Conservation (phyloP, 2,888 invertebrate species). For the Margaritifera margaritifera region DNA sequence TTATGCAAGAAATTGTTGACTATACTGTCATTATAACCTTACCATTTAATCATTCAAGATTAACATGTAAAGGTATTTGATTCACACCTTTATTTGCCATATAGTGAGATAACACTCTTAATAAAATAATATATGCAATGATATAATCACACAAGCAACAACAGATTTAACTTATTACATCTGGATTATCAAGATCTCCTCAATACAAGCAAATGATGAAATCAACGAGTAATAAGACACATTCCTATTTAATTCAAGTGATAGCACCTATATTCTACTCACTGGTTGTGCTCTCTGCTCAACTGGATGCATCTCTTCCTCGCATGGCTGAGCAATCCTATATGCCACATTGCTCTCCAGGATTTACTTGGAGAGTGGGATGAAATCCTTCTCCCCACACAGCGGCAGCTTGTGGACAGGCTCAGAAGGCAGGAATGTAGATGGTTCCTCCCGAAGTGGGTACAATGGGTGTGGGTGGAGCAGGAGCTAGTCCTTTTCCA, state of each 20-base stretch:
- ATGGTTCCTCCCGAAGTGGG: not conserved
- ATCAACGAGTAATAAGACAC: no score
- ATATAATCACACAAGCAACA: not conserved
- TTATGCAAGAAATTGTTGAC: no score
- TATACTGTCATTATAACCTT: no score
- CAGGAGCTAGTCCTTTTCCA: slow-evolving; percentile 28
- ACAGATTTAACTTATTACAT: not conserved
- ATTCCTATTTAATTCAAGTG: no score
- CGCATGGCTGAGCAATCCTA: slow-evolving; percentile 43
- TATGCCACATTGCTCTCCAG: slow-evolving; percentile 50
- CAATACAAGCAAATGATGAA: no score
- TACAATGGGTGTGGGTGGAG: slow-evolving; percentile 25
- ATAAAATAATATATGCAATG: no score
- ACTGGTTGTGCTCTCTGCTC: slow-evolving; percentile 27
- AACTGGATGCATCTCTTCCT: slow-evolving; percentile 40
- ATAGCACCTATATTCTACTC: not conserved
- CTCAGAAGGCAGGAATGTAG: slow-evolving; percentile 32
- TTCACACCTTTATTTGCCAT: no score
- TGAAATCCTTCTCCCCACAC: slow-evolving; percentile 45
- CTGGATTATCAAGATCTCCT: no score
- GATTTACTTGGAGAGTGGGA: slow-evolving; percentile 44
- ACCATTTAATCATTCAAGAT: no score
- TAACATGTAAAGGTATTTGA: no score
- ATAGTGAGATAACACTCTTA: no score
- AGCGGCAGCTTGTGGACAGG: slow-evolving; percentile 33